Conservation (phyloP, 2,113 vertebrate species). For the Lethenteron reissneri region DNA sequence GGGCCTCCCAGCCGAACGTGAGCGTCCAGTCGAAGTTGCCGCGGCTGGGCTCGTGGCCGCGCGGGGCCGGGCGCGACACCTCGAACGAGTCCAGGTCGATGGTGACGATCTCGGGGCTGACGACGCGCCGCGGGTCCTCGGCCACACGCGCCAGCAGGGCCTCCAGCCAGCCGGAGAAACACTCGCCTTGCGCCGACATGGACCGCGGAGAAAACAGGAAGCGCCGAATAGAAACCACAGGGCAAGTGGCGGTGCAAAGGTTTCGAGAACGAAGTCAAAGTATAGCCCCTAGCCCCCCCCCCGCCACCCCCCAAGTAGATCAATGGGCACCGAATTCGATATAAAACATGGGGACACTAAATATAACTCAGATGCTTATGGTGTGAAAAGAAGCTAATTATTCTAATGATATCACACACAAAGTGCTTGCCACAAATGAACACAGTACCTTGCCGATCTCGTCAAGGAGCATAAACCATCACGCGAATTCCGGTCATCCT, state of each 20-base stretch:
- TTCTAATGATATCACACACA: too few species aligned
- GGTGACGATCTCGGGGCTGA: neutral
- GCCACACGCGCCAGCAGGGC: conserved; percentile 1
- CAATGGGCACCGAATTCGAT: too few species aligned
- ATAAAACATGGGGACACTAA: too few species aligned
- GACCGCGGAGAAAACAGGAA: neutral
- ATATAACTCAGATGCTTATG: too few species aligned
- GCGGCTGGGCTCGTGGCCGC: conserved; percentile 4
- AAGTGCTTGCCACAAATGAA: too few species aligned
- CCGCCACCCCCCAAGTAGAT: neutral
- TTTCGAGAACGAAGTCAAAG: fast-evolving
- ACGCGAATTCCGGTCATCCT: too few species aligned
- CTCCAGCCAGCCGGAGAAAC: conserved; percentile 2
- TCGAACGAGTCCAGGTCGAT: conserved; percentile 1
- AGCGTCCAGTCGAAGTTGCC: neutral
- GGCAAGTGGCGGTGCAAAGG: too few species aligned
- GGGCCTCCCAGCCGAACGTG: conserved; percentile 2
- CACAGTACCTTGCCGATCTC: too few species aligned
- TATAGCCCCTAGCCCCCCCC: neutral
- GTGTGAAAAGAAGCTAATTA: too few species aligned
- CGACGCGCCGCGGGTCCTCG: neutral
- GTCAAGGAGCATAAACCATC: too few species aligned
- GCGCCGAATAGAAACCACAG: too few species aligned
- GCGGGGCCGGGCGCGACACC: neutral
- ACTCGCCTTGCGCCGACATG: neutral